Base-by-base conservation (phyloP, 2,888 invertebrate genomes). In the Pelosia muscerda region DNA sequence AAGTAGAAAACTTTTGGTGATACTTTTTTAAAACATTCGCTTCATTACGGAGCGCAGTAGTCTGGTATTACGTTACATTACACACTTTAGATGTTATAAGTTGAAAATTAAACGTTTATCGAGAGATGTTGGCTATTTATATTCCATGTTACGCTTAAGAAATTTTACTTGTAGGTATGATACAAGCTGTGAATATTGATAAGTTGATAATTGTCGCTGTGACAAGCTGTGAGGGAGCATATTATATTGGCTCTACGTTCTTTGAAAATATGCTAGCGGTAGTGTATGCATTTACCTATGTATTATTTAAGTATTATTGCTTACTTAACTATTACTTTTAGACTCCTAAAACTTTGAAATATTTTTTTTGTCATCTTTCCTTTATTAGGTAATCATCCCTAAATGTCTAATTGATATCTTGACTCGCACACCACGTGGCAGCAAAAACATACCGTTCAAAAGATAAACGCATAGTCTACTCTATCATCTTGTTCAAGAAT, bases 1-100 rank as follows among this genome's bases (percentile, higher is more conserved):
- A 94, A 94, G 94, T 94, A 87, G 91, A 91, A 93, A 93, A 89
- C 85, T 85, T 88, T 87, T 83, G 85, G 81, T 86, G 85, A 87
- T 89, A 89, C 87, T 89, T 86, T 85, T 82, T 76, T 79, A 74
- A 81, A 76, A 76, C 79, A 73, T 76, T 81, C 76, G 74, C 73
- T 59, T 72, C 72, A 74, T 77, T 77, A 72, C 66, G 63, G 63
- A 62, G 62, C 61, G 38, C 54, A 23, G 25, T 58, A 34, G 28
- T 63, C n/a, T 49, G 34, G 60, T 65, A 66, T 70, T 62, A 63
- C 63, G 59, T 66, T 69, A 59, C 69, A 55, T 66, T 66, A 56
- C 31, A 34, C 59, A 60, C 49, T 53, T 60, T 49, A 64, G 23
- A 55, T 53, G 53, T 38, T 69, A 56, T 55, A 26, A 60, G 31